Evolutionary conservation across 2,888 invertebrate genomes (phyloP).

Genomic region (Cecidostiba fungosa): DNA sequence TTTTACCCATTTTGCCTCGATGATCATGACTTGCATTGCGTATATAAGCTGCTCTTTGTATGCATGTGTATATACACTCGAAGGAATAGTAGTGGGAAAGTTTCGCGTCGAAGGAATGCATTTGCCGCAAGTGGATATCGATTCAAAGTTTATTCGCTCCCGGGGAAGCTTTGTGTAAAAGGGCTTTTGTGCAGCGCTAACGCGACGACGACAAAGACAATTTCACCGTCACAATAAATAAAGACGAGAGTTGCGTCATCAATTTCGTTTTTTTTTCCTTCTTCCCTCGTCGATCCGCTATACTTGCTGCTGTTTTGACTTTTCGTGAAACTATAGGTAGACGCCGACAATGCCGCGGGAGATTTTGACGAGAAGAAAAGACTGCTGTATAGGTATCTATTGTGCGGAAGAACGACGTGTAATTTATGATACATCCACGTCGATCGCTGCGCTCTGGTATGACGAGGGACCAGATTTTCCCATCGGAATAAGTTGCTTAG

Average conservation of each 20-base stretch:
- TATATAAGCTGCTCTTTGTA: not conserved
- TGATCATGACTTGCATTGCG: not conserved
- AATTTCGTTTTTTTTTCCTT: constrained; percentile 4
- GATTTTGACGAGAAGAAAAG: not conserved
- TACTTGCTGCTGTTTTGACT: not conserved
- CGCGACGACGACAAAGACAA: constrained; percentile 13
- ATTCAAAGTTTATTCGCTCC: not conserved
- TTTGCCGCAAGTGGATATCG: constrained; percentile 30
- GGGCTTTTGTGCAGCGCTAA: not conserved
- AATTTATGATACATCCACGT: constrained; percentile 22
- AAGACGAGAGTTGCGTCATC: not conserved
- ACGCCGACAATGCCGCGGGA: not conserved
- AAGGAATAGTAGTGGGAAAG: not conserved
- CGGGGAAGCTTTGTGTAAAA: not conserved
- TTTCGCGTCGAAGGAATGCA: not conserved
- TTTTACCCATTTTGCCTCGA: no score
- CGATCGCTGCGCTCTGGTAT: not conserved
- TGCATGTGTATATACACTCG: not conserved
- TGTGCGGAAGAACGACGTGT: constrained; percentile 17
- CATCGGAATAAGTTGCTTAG: not conserved
- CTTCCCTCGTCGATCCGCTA: not conserved
- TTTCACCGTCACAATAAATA: constrained; percentile 8
- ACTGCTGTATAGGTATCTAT: not conserved
- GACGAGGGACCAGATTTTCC: constrained; percentile 3
- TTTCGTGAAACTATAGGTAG: not conserved